These are phyloP conservation scores for Pristionchus exspectatus DNA, from an alignment of 2,888 invertebrate genomes.

Conservation along the genomic window DNA sequence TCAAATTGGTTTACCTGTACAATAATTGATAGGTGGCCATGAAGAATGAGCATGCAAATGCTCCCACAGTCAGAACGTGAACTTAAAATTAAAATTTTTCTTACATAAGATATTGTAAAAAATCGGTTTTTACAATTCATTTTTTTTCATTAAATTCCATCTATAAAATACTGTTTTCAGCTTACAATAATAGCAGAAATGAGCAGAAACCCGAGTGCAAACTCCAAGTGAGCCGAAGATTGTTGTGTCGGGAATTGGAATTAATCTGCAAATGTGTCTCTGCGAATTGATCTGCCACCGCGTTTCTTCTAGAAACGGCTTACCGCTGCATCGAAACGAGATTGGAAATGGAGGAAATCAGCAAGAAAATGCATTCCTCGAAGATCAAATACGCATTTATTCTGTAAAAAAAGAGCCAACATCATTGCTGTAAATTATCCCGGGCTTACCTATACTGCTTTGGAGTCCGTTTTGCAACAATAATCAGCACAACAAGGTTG, in stretches of 20 bases:
- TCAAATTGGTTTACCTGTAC: not conserved
- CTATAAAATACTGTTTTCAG: not conserved
- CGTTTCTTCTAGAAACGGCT: not conserved
- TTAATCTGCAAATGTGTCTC: not conserved
- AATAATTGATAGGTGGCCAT: not conserved
- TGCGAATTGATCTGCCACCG: not conserved
- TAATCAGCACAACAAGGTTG: not conserved
- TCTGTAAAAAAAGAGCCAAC: not conserved
- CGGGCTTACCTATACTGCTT: not conserved
- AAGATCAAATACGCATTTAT: not conserved
- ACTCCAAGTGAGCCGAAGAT: not conserved
- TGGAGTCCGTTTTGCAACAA: not conserved
- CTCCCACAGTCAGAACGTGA: not conserved
- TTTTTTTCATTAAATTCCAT: not conserved
- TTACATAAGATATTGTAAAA: too few relatives aligned
- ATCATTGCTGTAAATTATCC: not conserved
- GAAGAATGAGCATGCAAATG: not conserved
- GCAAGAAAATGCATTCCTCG: not conserved
- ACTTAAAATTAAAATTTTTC: not conserved
- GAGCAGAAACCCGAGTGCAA: not conserved
- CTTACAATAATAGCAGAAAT: constrained; percentile 1
- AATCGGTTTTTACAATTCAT: not conserved
- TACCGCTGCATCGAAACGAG: not conserved
- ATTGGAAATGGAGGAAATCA: not conserved
- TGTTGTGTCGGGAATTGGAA: not conserved